These are phyloP conservation scores for Cyclopterus lumpus DNA, from an alignment of 2,797 vertebrate species.

Conservation along the genomic window DNA sequence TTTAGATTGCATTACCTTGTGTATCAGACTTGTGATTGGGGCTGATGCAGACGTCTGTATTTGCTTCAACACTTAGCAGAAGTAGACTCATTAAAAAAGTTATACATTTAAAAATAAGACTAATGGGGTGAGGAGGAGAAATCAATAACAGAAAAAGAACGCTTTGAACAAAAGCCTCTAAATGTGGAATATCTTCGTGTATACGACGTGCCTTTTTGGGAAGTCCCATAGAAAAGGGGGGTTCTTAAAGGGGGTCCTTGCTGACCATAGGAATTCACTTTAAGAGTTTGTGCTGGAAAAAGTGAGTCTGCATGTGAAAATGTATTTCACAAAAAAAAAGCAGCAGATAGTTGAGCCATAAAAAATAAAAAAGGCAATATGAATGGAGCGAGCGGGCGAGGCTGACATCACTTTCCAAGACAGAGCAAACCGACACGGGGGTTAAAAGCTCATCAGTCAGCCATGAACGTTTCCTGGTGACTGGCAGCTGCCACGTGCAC, in stretches of 20 bases:
- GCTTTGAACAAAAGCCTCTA: neutral
- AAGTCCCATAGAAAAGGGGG: conserved; percentile 3
- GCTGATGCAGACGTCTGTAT: neutral
- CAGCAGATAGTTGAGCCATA: conserved; percentile 22
- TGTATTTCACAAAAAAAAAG: conserved; percentile 38
- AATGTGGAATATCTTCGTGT: neutral
- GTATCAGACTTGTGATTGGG: neutral
- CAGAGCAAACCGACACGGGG: conserved; percentile 46
- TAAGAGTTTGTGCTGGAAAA: conserved; percentile 32
- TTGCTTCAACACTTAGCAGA: neutral
- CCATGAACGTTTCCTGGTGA: conserved; percentile 62
- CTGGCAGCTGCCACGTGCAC: conserved; percentile 50
- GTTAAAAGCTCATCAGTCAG: conserved; percentile 66
- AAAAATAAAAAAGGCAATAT: conserved; percentile 6
- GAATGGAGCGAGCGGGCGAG: conserved; percentile 21
- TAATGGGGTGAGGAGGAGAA: neutral
- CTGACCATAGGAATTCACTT: conserved; percentile 29
- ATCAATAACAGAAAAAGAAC: neutral
- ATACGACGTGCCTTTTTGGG: neutral
- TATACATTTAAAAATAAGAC: neutral
- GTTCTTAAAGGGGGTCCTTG: conserved; percentile 17
- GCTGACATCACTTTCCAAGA: conserved; percentile 59
- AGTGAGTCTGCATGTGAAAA: conserved; percentile 35
- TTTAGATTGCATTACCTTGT: neutral
- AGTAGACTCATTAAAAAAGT: neutral